Evolutionary conservation across 2,113 vertebrate genomes (phyloP).

Genomic region (Haemorhous mexicanus): DNA sequence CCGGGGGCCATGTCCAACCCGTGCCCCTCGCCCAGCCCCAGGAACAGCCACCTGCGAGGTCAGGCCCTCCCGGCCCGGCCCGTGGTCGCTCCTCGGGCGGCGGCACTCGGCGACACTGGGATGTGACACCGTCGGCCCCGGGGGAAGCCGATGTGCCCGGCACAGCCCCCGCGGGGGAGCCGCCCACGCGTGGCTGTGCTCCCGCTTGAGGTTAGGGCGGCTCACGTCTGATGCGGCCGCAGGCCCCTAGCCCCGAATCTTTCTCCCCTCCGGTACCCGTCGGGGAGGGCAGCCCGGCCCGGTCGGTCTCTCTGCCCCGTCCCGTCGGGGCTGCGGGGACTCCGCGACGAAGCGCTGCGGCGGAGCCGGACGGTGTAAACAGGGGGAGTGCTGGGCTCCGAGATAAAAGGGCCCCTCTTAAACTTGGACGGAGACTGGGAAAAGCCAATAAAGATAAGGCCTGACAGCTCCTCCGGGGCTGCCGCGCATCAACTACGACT

Average conservation of each 20-base stretch:
- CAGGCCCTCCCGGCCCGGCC: not conserved
- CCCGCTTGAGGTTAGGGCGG: not conserved
- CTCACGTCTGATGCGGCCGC: not conserved
- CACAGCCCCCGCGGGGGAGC: not conserved
- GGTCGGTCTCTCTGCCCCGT: not conserved
- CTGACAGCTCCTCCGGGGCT: slow-evolving; percentile 72
- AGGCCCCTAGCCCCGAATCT: not conserved
- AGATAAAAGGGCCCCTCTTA: slow-evolving; percentile 83
- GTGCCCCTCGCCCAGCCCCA: too few relatives aligned
- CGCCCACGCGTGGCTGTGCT: not conserved
- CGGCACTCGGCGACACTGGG: not conserved
- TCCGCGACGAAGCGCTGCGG: not conserved
- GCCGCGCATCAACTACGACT: slow-evolving; percentile 65
- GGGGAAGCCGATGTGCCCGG: not conserved
- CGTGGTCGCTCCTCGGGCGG: not conserved
- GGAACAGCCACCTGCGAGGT: not conserved
- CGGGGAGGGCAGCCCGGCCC: not conserved
- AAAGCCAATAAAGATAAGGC: slow-evolving; percentile 93
- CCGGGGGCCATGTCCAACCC: not conserved
- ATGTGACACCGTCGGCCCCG: not conserved
- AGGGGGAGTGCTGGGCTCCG: slow-evolving; percentile 73
- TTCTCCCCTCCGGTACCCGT: not conserved
- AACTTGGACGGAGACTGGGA: slow-evolving; percentile 83
- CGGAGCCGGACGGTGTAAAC: slow-evolving; percentile 71
- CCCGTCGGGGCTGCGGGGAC: not conserved